Evolutionary conservation across 2,113 vertebrate species (phyloP), one percentile per base, ranked within the genome.

Genomic region (Oncorhynchus mykiss): DNA sequence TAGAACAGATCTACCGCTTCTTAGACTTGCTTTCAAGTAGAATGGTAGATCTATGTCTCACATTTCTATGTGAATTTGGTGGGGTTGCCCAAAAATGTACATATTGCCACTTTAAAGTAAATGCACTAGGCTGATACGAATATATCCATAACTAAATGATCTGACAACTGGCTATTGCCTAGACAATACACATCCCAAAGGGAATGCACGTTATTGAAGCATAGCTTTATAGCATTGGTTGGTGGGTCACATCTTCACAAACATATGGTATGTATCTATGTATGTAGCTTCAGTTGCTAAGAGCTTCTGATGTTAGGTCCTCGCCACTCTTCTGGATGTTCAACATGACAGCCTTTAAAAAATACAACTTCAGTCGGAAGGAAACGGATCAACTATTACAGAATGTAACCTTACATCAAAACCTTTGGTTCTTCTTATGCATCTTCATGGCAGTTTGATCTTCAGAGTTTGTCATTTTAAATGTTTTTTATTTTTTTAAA

Each of bases 361-460:
- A 60, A 60, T 20, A 18, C 39, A 12, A 73, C 45, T 22, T 73
- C 59, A 65, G 12, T 45, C 5, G 18, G 39, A 66, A 24, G 49
- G 48, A 65, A 54, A 29, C 8, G 39, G 45, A 72, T 70, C 27
- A 77, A 51, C 65, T 54, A 64, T 45, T 80, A 70, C 77, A 71
- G 76, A 83, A 75, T 80, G 73, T 78, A 34, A 34, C 34, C 34
- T 34, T 34, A 71, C 74, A 73, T 85, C 75, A 86, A 31, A 79
- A 79, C 31, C 78, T 83, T 82, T 79, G 72, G 84, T 84, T 75
- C 74, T 85, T 75, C 74, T 72, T 2, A 74, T 87, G 88, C 78
- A 88, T 89, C 76, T 80, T 45, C 68, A 74, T 64, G 2, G 74
- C 54, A 12, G 80, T 74, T 84, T 84, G 82, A 87, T 86, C 74